Evolutionary conservation across 2,113 vertebrate species (phyloP), one percentile per base, ranked within the genome.

Genomic region (Etheostoma cragini): DNA sequence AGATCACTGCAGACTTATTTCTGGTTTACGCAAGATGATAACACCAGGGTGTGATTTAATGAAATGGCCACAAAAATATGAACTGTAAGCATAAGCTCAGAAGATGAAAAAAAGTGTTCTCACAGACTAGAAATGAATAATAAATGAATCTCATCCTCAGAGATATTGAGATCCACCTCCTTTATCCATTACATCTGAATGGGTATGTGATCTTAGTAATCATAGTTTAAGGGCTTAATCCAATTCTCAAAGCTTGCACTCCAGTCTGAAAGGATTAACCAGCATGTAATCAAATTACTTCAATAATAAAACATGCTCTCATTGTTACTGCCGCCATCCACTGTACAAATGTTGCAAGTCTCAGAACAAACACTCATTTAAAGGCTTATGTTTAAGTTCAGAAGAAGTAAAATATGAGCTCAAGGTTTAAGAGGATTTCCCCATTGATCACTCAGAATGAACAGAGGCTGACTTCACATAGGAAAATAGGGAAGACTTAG

Each of bases 151-250:
- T 85, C 76, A 69, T 91, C 90, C 89, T 91, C 65, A 56, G 85
- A 89, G 87, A 90, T 83, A 74, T 78, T 84, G 84, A 89, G 85
- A 87, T 89, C 66, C 78, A 77, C 82, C 78, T 88, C 80, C 81
- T 88, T 88, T 91, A 93, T 92, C 93, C 90, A 86, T 82, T 83
- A 82, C 90, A 92, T 93, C 88, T 83, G 86, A 93, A 89, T 77
- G 86, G 77, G 86, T 88, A 90, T 87, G 90, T 89, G 91, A 94
- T 92, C 84, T 91, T 85, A 82, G 91, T 94, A 89, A 93, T 93
- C 89, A 79, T 84, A 89, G 90, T 94, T 93, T 92, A 92, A 91
- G 88, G 92, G 87, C 91, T 94, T 94, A 94, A 93, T 93, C 91
- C 91, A 86, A 91, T 92, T 92, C 89, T 87, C 90, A 86, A 90